Conservation (phyloP, 2,113 vertebrate species). For the Thunnus maccoyii region DNA sequence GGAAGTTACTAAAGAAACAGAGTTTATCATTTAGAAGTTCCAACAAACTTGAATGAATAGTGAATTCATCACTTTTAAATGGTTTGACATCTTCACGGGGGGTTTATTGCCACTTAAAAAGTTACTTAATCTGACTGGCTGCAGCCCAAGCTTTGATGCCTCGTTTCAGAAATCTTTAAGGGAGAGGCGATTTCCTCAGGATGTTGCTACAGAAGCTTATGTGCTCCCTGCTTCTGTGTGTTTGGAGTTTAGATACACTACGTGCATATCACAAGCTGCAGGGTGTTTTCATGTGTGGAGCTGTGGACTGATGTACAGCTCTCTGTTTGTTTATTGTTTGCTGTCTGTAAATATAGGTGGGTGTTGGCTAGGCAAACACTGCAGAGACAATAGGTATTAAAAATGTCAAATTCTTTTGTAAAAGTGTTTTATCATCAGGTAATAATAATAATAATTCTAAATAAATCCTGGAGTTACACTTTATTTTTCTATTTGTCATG, state of each 20-base stretch:
- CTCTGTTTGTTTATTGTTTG: slow-evolving; percentile 25
- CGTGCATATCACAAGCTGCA: slow-evolving; percentile 25
- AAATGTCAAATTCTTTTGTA: not conserved
- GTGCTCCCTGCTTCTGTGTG: slow-evolving; percentile 26
- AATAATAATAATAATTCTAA: too few relatives aligned
- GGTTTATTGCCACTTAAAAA: not conserved
- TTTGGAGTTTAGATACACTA: slow-evolving; percentile 28
- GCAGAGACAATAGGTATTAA: not conserved
- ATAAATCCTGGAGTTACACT: too few relatives aligned
- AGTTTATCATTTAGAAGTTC: not conserved
- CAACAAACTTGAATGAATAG: not conserved
- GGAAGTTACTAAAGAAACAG: slow-evolving; percentile 6
- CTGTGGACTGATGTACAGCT: not conserved
- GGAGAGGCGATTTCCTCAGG: slow-evolving; percentile 74
- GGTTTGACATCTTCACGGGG: not conserved
- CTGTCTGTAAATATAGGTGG: not conserved
- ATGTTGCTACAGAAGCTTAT: slow-evolving; percentile 50
- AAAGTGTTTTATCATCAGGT: too few relatives aligned
- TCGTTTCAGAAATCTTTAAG: slow-evolving; percentile 42
- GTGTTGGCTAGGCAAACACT: not conserved
- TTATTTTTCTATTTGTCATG: too few relatives aligned
- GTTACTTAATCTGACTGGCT: slow-evolving; percentile 2
- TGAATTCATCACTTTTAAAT: not conserved
- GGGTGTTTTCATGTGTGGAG: not conserved
- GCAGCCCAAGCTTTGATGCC: slow-evolving; percentile 55